Evolutionary conservation across 1,140 invertebrate genomes (phyloP), one percentile per base, ranked within the genome.

Genomic region (Drosophila nebulosa): DNA sequence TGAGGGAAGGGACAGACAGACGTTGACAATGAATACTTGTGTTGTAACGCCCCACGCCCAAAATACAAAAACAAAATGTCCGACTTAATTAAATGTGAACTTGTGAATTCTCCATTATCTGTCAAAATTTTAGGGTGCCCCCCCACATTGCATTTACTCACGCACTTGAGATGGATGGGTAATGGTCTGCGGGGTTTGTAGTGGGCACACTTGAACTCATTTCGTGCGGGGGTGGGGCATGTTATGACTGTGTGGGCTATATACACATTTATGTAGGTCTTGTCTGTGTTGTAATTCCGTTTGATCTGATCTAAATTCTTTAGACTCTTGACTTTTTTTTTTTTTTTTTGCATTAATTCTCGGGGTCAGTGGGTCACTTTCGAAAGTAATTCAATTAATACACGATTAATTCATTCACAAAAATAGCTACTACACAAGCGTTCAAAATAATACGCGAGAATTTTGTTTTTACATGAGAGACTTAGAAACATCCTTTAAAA

Each of bases 11-110:
- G n/a, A 12, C 32, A 27, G 26, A 32, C 7, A 35, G 59, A 69
- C 56, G 55, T 36, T 26, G 61, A 16, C 18, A 22, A 52, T 53
- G 65, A 64, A 26, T 53, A 32, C n/a, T n/a, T n/a, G n/a, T n/a
- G n/a, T n/a, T 27, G 16, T 36, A 26, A 12, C 2, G 46, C 42
- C 24, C 42, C 71, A 65, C 60, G 55, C 57, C 83, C 59, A 53
- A 75, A 32, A 32, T 16, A 42, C 24, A n/a, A 24, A 53, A 22
- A 14, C 22, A 52, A 86, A 80, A 78, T 79, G 76, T 63, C 64
- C 56, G 64, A 63, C 64, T 83, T 73, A 86, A 86, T 86, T 88
- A 73, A 65, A 71, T 88, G 35, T 88, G 83, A 83, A 83, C 83
- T 86, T 86, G 83, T 35, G 69, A 35, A 16, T 60, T 60, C 36